phyloP scores from a whole-genome alignment of 2,888 invertebrate genomes.

The Cataglyphis albicans region DNA sequence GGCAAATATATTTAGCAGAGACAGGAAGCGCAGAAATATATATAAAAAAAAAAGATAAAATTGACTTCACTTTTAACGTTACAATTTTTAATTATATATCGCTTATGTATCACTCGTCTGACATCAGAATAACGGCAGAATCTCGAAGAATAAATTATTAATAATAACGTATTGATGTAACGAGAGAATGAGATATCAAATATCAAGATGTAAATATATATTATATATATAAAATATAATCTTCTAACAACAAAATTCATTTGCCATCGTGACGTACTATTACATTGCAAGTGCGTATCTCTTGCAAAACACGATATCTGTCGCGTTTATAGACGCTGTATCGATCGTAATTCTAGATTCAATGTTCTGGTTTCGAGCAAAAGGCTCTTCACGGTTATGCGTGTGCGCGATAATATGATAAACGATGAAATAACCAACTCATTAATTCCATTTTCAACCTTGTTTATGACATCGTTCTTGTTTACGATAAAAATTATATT shows the following conservation, averaged over 20 bases:
- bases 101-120: background rate
- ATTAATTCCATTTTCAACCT: conserved; percentile 21
- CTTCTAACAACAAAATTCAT: background rate
- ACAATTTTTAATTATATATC: background rate
- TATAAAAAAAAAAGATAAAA: no score
- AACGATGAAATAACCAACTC: conserved; percentile 63
- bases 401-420: conserved; percentile 47
- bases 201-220: background rate
- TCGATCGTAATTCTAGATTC: conserved; percentile 80
- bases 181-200: background rate
- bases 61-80: background rate
- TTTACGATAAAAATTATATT: background rate
- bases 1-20: background rate
- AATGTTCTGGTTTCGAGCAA: conserved; percentile 63
- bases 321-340: conserved; percentile 74
- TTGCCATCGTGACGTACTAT: background rate
- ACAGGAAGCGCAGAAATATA: background rate
- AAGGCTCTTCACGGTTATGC: conserved; percentile 44
- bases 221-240: background rate
- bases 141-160: conserved; percentile 4
- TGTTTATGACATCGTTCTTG: background rate
- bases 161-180: background rate
- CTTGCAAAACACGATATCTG: conserved; percentile 65
- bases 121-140: background rate
- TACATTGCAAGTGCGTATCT: conserved; percentile 1